Percentiles rank a stretch among this genome's conserved stretches.
Evolutionary conservation across 2,113 vertebrate genomes (phyloP).

Genomic region (Apteryx mantelli): DNA sequence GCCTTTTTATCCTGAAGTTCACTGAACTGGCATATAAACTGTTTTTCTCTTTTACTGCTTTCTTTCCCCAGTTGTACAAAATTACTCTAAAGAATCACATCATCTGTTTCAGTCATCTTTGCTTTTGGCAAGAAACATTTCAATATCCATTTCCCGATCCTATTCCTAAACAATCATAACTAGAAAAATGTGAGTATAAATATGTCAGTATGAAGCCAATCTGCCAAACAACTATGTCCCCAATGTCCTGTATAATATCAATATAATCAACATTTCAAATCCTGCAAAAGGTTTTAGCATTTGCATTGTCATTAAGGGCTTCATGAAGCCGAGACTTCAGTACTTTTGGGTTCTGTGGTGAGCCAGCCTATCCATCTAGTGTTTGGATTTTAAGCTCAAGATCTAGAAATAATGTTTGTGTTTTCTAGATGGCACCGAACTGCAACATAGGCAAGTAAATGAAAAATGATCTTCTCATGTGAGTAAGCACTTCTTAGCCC

Average conservation of each 20-base stretch:
- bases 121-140: constrained; percentile 46
- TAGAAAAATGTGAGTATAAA: constrained; percentile 40
- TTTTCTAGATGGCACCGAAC: not conserved
- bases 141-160: constrained; percentile 40
- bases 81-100: constrained; percentile 4
- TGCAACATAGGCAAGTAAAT: not conserved
- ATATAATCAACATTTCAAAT: not conserved
- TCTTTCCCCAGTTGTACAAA: not conserved
- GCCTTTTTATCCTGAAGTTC: constrained; percentile 16
- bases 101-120: constrained; percentile 34
- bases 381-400: not conserved
- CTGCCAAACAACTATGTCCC: constrained; percentile 47
- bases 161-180: constrained; percentile 48
- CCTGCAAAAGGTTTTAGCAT: not conserved
- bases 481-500: not conserved
- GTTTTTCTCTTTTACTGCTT: constrained; percentile 43
- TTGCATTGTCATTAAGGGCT: not conserved
- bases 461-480: not conserved
- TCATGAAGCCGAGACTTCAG: not conserved
- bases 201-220: constrained; percentile 20
- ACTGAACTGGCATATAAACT: constrained; percentile 14
- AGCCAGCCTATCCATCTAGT: rapidly evolving
- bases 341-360: not conserved
- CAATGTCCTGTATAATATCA: constrained; percentile 15
- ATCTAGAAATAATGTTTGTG: not conserved